Base-by-base conservation (phyloP, 2,888 invertebrate genomes). In the Cerastis leucographa region DNA sequence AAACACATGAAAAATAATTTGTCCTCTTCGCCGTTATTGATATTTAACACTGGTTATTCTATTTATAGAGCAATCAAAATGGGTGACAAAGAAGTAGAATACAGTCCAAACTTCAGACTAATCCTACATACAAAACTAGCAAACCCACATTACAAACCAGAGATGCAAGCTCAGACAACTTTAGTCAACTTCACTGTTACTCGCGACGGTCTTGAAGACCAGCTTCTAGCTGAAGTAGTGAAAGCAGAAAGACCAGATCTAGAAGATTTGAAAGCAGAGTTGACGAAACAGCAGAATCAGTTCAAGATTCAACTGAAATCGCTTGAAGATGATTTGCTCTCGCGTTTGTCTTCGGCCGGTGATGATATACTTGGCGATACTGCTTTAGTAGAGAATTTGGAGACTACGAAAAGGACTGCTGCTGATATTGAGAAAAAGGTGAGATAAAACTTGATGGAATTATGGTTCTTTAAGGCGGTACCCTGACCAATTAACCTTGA, bases 101-200 rank as follows among this genome's bases (percentile, higher is more conserved):
- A 99, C 92, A 98, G 99, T 95, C 96, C 98, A 8, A 97, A 97
- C 76, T 99, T 99, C 93, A 97, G 98, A 62, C 96, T 99, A 7
- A 98, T 99, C 85, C 95, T 99, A 40, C 99, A 99, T 90, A 99
- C 99, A 0, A 99, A 99, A 96, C 94, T 99, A 87, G 99, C 99
- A 1, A 99, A 99, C 97, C 99, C 99, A 19, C 99, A 99, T 96
- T 99, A 99, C 94, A 99, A 99, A 92, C 99, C 99, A 1, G 99
- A 99, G 97, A 99, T 99, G 98, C 99, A 99, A 96, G 99, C 99
- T 22, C 99, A 99, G 96, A 99, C 99, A 0, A 99, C 99, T 3
- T 97, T 99, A 78, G 99, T 99, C 85, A 99, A 99, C 96, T 99
- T 99, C 91, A 99, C 99, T 17, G 99, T 99, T 12, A 99, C 99